A percentile compares a stretch with the other conserved stretches of the same genome.
phyloP scores from a whole-genome alignment of 2,888 invertebrate species.

The Petrophora chlorosata region DNA sequence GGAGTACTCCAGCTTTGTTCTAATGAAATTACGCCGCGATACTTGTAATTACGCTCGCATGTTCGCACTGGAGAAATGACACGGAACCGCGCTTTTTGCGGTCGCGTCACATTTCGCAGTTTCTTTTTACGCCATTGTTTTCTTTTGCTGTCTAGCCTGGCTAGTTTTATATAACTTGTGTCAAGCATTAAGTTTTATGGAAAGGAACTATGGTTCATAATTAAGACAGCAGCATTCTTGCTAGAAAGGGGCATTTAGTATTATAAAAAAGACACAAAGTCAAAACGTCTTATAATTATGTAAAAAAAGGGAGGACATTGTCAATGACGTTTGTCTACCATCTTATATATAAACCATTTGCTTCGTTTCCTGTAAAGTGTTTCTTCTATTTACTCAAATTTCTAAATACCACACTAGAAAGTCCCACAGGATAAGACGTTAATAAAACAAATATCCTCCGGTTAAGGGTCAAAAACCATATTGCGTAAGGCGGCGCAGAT shows the following conservation, averaged over 20 bases:
- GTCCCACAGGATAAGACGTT: constrained; percentile 69
- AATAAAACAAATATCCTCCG: constrained; percentile 80
- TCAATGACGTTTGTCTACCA: too few relatives aligned
- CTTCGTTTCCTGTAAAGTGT: neutral
- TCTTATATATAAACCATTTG: neutral
- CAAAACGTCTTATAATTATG: too few relatives aligned
- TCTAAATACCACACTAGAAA: constrained; percentile 47
- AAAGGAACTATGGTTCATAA: too few relatives aligned
- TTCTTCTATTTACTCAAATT: constrained; percentile 3
- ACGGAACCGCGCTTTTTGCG: constrained; percentile 43
- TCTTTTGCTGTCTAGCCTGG: too few relatives aligned
- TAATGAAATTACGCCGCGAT: constrained; percentile 58
- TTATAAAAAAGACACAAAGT: too few relatives aligned
- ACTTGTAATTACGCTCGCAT: constrained; percentile 61
- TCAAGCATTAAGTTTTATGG: too few relatives aligned
- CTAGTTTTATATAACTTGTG: too few relatives aligned
- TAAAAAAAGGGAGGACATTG: too few relatives aligned
- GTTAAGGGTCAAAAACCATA: constrained; percentile 80
- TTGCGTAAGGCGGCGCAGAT: constrained; percentile 74
- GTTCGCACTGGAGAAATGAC: constrained; percentile 55
- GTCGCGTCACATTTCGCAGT: constrained; percentile 16
- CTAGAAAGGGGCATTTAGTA: too few relatives aligned
- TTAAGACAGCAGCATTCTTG: too few relatives aligned
- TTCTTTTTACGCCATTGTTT: constrained; percentile 30
- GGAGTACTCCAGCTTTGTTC: constrained; percentile 62